phyloP scores from a whole-genome alignment of 2,113 vertebrate genomes.

The Nannospalax galili region DNA sequence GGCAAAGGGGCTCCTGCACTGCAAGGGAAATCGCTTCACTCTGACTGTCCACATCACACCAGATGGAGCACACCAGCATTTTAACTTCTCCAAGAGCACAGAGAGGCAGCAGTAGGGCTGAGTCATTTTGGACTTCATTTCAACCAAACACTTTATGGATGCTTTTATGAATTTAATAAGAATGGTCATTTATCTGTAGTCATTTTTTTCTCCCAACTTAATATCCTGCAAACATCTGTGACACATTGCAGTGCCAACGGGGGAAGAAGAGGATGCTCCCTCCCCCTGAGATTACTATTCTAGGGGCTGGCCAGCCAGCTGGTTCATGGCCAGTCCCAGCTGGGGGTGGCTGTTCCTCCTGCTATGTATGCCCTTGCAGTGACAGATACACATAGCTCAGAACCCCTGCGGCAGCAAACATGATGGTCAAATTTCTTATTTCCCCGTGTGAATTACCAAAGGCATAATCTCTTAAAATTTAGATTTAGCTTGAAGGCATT shows the following conservation, averaged over 20 bases:
- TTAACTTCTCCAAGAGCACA: background rate
- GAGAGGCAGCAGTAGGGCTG: background rate
- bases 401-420: background rate
- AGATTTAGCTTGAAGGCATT: background rate
- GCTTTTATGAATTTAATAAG: constrained; percentile 62
- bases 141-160: background rate
- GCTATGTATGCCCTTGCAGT: accelerated
- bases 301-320: background rate
- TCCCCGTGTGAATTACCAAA: background rate
- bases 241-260: background rate
- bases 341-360: accelerated
- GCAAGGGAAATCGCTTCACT: background rate
- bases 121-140: constrained; percentile 49
- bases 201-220: background rate
- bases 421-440: background rate
- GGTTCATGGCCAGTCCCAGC: background rate
- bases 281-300: background rate
- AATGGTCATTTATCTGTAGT: constrained; percentile 49
- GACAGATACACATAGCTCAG: accelerated
- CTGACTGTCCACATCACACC: background rate
- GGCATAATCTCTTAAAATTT: background rate
- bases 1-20: background rate
- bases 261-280: background rate
- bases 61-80: background rate
- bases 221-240: constrained; percentile 56